Conservation (phyloP, 2,113 vertebrate species). For the Prietella phreatophila region DNA sequence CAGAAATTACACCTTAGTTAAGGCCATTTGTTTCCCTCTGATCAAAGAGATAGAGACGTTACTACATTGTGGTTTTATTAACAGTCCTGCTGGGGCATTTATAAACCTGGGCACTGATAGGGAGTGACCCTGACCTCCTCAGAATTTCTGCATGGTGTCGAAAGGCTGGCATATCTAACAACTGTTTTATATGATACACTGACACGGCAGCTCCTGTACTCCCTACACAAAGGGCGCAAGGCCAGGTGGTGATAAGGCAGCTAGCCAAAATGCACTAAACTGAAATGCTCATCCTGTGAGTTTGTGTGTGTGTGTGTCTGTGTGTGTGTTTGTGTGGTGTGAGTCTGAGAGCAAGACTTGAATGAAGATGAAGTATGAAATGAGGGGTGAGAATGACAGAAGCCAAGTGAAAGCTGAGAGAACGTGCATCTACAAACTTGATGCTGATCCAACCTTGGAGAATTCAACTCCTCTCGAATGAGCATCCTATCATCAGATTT, state of each 20-base stretch:
- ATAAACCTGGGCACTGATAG: constrained; percentile 31
- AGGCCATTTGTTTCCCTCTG: neutral
- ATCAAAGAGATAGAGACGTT: neutral
- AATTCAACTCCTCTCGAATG: constrained; percentile 18
- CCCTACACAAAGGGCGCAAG: constrained; percentile 18
- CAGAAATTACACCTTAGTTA: constrained; percentile 30
- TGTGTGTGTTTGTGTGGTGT: too few species aligned
- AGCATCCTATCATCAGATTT: neutral
- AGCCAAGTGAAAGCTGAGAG: neutral
- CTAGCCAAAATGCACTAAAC: constrained; percentile 11
- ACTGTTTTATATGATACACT: constrained; percentile 41
- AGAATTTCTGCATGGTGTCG: constrained; percentile 26
- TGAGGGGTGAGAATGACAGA: neutral
- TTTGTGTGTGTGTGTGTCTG: neutral
- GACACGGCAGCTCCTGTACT: neutral
- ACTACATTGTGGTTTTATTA: neutral
- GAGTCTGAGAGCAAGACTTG: neutral
- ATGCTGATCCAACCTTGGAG: neutral
- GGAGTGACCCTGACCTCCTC: constrained; percentile 29
- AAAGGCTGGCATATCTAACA: constrained; percentile 25
- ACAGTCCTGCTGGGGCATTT: constrained; percentile 31
- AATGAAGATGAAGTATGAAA: neutral
- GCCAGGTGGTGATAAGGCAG: constrained; percentile 1
- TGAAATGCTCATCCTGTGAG: neutral
- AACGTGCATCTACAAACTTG: neutral